A percentile compares a stretch with the other conserved stretches of the same genome.
Evolutionary conservation across 2,797 vertebrate species (phyloP).

Genomic region (Eremophila alpestris): DNA sequence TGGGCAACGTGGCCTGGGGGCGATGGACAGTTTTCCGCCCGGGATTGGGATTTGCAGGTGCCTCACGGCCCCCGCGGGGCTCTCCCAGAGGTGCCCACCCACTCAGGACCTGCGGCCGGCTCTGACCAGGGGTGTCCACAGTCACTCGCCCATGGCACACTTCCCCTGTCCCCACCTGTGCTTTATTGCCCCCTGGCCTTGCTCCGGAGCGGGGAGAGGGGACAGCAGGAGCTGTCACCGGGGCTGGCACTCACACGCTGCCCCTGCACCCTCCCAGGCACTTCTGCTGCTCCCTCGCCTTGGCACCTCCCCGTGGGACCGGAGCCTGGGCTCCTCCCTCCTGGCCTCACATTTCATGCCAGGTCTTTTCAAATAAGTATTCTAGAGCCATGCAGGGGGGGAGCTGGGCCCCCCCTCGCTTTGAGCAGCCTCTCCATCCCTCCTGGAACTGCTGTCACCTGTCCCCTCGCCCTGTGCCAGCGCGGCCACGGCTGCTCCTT

Average conservation of each 20-base stretch:
- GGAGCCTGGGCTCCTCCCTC: not conserved
- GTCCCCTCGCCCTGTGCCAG: not conserved
- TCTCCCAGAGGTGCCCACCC: not conserved
- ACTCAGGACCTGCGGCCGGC: slow-evolving; percentile 14
- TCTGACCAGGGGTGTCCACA: not conserved
- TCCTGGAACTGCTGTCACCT: slow-evolving; percentile 16
- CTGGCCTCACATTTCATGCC: not conserved
- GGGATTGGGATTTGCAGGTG: not conserved
- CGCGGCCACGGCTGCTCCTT: not conserved
- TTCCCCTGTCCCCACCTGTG: not conserved
- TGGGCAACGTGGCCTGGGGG: not conserved
- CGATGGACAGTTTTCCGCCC: not conserved
- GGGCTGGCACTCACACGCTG: not conserved
- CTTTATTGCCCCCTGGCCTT: not conserved
- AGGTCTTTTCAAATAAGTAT: not conserved
- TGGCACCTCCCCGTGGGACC: not conserved
- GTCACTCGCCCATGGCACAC: not conserved
- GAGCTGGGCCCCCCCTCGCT: not conserved
- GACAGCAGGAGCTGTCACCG: not conserved
- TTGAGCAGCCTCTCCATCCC: not conserved
- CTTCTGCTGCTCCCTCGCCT: not conserved
- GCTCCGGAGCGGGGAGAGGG: rapidly evolving
- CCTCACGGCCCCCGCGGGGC: not conserved
- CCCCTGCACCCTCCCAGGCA: not conserved
- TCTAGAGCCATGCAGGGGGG: slow-evolving; percentile 37